Percentiles rank a stretch among this genome's conserved stretches.
Conservation (phyloP, 2,113 vertebrate genomes). For the Galemys pyrenaicus region DNA sequence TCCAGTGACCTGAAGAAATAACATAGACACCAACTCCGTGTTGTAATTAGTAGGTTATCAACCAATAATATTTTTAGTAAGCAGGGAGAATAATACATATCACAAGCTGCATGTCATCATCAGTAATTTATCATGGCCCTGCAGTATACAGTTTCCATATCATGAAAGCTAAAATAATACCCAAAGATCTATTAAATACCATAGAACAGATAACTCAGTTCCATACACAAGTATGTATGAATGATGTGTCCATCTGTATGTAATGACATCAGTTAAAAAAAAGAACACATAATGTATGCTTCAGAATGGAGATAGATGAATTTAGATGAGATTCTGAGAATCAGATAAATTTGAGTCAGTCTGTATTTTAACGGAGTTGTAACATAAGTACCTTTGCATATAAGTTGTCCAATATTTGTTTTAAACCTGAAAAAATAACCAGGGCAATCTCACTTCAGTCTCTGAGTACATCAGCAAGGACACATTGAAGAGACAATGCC, state of each 20-base stretch:
- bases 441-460: not conserved
- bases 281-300: not conserved
- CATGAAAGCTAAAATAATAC: conserved; percentile 37
- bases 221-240: conserved; percentile 46
- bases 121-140: not conserved
- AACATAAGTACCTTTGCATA: not conserved
- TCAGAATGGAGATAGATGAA: conserved; percentile 53
- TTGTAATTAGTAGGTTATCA: not conserved
- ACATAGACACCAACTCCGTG: not conserved
- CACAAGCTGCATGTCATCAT: not conserved
- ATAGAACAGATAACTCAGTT: conserved; percentile 22
- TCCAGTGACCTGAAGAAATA: no score
- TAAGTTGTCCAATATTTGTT: not conserved
- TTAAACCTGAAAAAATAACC: not conserved
- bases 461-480: not conserved
- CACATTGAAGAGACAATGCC: not conserved
- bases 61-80: not conserved
- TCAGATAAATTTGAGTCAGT: not conserved
- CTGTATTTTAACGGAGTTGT: not conserved
- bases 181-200: not conserved
- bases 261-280: conserved; percentile 54
- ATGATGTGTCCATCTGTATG: not conserved
- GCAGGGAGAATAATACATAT: not conserved
- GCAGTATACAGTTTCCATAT: not conserved
- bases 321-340: conserved; percentile 43